These are phyloP conservation scores for Lathamus discolor DNA, from an alignment of 2,113 vertebrate species.

Conservation along the genomic window DNA sequence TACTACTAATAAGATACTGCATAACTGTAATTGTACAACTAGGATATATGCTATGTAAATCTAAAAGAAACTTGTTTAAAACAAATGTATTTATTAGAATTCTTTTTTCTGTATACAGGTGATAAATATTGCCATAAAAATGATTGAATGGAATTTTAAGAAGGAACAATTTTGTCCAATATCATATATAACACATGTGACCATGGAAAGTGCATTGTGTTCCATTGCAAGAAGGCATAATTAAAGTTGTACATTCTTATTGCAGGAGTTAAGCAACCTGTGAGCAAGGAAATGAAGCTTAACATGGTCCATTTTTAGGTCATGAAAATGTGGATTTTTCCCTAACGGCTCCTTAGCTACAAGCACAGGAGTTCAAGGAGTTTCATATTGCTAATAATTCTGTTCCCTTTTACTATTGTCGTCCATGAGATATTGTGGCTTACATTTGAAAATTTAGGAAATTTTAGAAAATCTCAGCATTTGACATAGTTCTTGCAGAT, in stretches of 20 bases:
- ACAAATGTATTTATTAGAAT: not conserved
- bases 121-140: not conserved
- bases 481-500: not conserved
- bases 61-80: not conserved
- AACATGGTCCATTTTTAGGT: not conserved
- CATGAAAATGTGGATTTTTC: not conserved
- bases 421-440: not conserved
- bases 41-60: not conserved
- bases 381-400: not conserved
- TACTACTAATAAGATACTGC: not conserved
- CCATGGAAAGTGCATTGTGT: not conserved
- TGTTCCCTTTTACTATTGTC: not conserved
- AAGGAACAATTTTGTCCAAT: not conserved
- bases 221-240: not conserved
- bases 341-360: not conserved
- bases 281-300: slow-evolving; percentile 2
- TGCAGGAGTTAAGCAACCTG: slow-evolving; percentile 4
- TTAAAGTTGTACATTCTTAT: not conserved
- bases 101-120: not conserved
- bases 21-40: not conserved
- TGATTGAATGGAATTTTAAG: not conserved
- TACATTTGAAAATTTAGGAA: not conserved
- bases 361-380: not conserved
- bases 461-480: not conserved
- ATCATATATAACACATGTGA: accelerated